Conservation (phyloP, 2,113 vertebrate genomes). For the Hippotragus niger region DNA sequence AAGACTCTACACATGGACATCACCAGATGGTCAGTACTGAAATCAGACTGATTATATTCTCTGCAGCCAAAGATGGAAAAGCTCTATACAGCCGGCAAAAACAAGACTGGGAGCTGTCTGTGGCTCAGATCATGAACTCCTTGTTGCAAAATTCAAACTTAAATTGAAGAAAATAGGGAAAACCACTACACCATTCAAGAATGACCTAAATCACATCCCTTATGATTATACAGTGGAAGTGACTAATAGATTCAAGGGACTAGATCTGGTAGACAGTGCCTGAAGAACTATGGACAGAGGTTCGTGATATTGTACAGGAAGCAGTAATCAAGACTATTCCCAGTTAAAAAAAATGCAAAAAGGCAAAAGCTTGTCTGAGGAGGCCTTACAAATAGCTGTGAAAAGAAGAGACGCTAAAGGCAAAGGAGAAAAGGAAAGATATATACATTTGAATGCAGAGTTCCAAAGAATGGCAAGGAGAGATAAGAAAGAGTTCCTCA, state of each 20-base stretch:
- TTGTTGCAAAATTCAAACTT: not conserved
- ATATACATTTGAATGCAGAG: not conserved
- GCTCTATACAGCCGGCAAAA: not conserved
- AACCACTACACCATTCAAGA: not conserved
- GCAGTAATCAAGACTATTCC: not conserved
- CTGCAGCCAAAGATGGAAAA: not conserved
- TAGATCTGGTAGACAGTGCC: not conserved
- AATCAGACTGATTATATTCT: not conserved
- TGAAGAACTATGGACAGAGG: not conserved
- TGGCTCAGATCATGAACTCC: not conserved
- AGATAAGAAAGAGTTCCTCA: not conserved
- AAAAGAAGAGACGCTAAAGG: not conserved
- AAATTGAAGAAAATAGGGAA: not conserved
- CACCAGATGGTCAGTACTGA: not conserved
- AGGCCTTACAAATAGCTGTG: not conserved
- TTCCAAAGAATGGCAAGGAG: not conserved
- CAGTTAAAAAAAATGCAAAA: not conserved
- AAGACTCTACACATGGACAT: not conserved
- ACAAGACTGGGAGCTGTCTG: not conserved
- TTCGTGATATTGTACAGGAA: not conserved
- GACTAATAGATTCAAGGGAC: not conserved
- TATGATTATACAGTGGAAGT: not conserved
- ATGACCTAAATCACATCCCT: not conserved
- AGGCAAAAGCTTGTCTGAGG: not conserved
- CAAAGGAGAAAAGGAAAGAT: not conserved